Base-by-base conservation (phyloP, 2,797 vertebrate species). In the Rallus crepitans region DNA sequence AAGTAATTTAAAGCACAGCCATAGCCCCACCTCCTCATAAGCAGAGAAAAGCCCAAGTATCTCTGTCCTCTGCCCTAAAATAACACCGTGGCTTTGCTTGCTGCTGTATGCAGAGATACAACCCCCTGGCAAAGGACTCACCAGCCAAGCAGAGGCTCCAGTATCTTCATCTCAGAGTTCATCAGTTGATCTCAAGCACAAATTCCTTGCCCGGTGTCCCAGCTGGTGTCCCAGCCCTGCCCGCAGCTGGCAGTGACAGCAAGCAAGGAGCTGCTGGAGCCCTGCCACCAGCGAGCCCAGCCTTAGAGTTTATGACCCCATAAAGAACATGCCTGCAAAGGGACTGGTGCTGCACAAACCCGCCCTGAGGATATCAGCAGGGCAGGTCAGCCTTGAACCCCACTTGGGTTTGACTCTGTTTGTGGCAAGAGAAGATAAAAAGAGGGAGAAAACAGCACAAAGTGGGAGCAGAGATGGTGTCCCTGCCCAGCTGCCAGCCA, bases 41-140 rank as follows among this genome's bases (percentile, higher is more conserved):
- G 7, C 3, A 23, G 59, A 55, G 21, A 56, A 61, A 71, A 2
- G 2, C 5, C 30, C 12, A 37, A 11, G 17, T 21, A 73, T 7
- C 27, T 15, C 14, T 25, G 4, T 68, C 70, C 23, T 52, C 12
- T 77, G 19, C n/a, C 19, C 25, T 35, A 42, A 77, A 85, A 42
- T 19, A 82, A 42, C 0, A 0, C 14, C 0, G 0, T 35, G 13
- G 0, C 21, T 73, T 61, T 61, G 7, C 28, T 64, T 82, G 47
- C 64, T 76, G 33, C 42, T 21, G 12, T 9, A 5, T 21, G 19
- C 5, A n/a, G 64, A 17, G 35, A 18, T 1, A 12, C 21, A 42
- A 52, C 59, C 30, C 31, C 27, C 45, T 63, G 30, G 48, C 27
- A 42, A 45, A 27, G 27, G 33, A 55, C 40, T 37, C 30, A 21